phyloP scores from a whole-genome alignment of 2,888 invertebrate species.

The Griposia aprilina region DNA sequence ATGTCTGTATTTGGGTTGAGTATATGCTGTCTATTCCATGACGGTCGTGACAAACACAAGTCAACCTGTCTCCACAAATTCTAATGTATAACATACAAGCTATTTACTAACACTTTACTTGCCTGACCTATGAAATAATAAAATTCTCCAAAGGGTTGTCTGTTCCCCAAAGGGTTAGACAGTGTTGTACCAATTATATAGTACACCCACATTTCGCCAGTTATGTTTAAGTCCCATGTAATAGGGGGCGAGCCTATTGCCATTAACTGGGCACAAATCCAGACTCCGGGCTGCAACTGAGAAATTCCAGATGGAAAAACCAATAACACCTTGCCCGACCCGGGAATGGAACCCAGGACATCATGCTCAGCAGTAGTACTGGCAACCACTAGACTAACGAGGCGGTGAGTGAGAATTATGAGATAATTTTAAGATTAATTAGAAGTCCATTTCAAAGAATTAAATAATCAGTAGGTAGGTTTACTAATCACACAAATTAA shows the following conservation, averaged over 20 bases:
- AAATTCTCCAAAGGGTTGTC: too few species aligned
- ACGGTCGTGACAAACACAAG: constrained; percentile 42
- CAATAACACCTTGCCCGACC: too few species aligned
- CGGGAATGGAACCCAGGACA: background rate
- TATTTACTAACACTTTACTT: background rate
- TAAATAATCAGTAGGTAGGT: background rate
- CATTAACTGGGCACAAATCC: background rate
- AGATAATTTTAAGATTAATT: background rate
- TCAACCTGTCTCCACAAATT: constrained; percentile 47
- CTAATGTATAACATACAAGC: constrained; percentile 16
- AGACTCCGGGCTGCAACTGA: background rate
- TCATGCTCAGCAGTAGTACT: background rate
- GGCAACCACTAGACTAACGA: background rate
- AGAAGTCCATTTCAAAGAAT: constrained; percentile 6
- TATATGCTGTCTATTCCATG: background rate
- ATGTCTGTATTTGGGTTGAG: background rate
- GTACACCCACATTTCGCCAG: background rate
- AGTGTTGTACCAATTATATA: background rate
- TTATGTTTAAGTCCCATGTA: background rate
- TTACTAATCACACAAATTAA: background rate
- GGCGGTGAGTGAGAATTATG: background rate
- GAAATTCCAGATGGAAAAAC: background rate
- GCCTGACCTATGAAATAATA: background rate
- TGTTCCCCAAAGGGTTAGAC: too few species aligned
- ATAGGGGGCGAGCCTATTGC: background rate